Base-by-base conservation (phyloP, 2,113 vertebrate genomes). In the Xiphias gladius region DNA sequence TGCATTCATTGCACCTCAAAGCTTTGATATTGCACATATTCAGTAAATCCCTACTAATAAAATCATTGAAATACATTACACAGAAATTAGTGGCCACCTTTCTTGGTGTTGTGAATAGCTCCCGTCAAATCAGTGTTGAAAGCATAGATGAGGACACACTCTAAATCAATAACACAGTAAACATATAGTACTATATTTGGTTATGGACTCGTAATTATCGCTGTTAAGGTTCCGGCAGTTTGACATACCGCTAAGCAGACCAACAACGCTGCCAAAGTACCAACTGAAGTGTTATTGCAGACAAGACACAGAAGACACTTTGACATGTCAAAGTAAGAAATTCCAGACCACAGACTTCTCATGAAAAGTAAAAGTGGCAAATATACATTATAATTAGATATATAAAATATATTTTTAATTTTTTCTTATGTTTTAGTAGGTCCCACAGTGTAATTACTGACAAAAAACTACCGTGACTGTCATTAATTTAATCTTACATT, bases 291-390 rank as follows among this genome's bases (percentile, higher is more conserved):
- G 35, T 46, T 55, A 22, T 13, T 71, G 39, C 16, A 67, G 24
- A 16, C 26, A 54, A 41, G 26, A 35, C 28, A 66, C 32, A 22
- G 7, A 43, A 59, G 43, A 76, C 32, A 39, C 70, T 72, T 55
- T 83, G 43, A 46, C 20, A 48, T 22, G 9, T 73, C 41, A 58
- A 11, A 77, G 20, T 55, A 67, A 50, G 19, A 50, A 50, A 64
- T n/a, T 57, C 22, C 26, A 57, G 28, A 16, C 9, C 22, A 28
- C 61, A 65, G 50, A 22, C 48, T 19, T 52, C 7, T 52, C 4
- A 22, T 54, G 22, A 48, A 48, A 48, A 48, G 16, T 48, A 48
- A 48, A 48, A 16, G 14, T 50, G 19, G 48, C 19, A 50, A 48
- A 19, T 5, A 48, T 19, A 19, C 17, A 17, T 17, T 48, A 48